Evolutionary conservation across 2,888 invertebrate genomes (phyloP), one percentile per base, ranked within the genome.

Genomic region (Trachelus iudaicus): DNA sequence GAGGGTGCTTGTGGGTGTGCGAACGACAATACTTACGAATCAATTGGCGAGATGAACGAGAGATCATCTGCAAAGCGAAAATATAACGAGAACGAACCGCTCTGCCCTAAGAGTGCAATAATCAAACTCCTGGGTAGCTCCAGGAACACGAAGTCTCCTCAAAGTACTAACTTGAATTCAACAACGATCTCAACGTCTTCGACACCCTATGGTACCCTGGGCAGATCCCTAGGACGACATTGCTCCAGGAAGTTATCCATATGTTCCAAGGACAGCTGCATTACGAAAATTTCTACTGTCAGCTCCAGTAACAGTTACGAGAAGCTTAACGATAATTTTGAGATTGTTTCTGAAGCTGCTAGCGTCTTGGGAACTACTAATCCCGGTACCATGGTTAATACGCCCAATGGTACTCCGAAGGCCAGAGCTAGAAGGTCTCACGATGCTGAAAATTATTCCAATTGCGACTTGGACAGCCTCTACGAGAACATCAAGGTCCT

Each of bases 1-100:
- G 87, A 88, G 30, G 90, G 91, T 0, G 90, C 91, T 34, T 90
- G 90, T 77, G 89, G 89, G 2, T 90, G 90, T 76, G 87, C 85
- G 11, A 81, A 69, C 40, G 81, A 79, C 30, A 79, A 73, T 3
- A 69, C 71, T 31, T 71, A 74, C 3, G 69, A 33, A 6, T 33
- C 75, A 11, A n/a, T 71, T 9, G 33, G 40, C 15, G 74, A 23
- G 30, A 73, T 69, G 33, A 34, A 13, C 34, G 80, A 12, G 71
- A 71, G 71, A 34, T 31, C 31, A 9, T 9, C 71, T 31, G 15
- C 71, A 23, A 23, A 33, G 33, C 31, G 13, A 34, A 34, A 3
- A 34, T 4, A 77, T 3, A 81, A 81, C 4, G 78, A 79, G 15
- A 34, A 23, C n/a, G 79, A 79, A 3, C 74, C 77, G 11, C 69